Evolutionary conservation across 2,888 invertebrate genomes (phyloP).

Genomic region (Entomobrya multifasciata): DNA sequence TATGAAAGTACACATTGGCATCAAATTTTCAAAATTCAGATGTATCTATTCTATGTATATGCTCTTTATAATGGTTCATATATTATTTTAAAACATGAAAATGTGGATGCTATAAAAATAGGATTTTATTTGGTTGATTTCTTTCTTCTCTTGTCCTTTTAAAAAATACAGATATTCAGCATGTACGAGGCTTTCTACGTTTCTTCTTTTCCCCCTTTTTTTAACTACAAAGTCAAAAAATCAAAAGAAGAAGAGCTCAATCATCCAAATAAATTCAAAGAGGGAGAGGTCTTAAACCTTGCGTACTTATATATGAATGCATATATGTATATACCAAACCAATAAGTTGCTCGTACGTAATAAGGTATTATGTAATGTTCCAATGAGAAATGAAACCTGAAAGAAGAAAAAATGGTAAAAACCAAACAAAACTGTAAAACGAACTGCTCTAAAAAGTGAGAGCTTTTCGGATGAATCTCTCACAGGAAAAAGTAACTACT

Average conservation of each 20-base stretch:
- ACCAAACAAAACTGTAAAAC: constrained; percentile 36
- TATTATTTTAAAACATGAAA: background rate
- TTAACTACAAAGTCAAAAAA: constrained; percentile 63
- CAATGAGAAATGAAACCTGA: constrained; percentile 31
- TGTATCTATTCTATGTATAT: background rate
- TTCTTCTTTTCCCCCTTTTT: constrained; percentile 30
- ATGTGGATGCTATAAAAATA: constrained; percentile 1
- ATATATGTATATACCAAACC: background rate
- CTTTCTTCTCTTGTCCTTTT: constrained; percentile 26
- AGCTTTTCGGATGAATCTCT: background rate
- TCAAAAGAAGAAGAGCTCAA: constrained; percentile 65
- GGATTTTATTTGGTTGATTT: constrained; percentile 60
- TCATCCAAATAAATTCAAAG: constrained; percentile 61
- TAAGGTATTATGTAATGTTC: constrained; percentile 9
- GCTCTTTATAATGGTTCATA: background rate
- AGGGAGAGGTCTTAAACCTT: constrained; percentile 8
- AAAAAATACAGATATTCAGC: constrained; percentile 1
- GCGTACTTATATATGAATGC: no score
- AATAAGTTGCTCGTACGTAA: background rate
- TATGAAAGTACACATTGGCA: background rate
- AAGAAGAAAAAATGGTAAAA: constrained; percentile 40
- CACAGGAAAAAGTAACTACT: constrained; percentile 48
- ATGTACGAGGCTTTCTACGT: background rate
- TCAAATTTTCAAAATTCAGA: background rate
- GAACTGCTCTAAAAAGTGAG: constrained; percentile 19